Evolutionary conservation across 2,113 vertebrate species (phyloP), one percentile per base, ranked within the genome.

Genomic region (Pao palembangensis): DNA sequence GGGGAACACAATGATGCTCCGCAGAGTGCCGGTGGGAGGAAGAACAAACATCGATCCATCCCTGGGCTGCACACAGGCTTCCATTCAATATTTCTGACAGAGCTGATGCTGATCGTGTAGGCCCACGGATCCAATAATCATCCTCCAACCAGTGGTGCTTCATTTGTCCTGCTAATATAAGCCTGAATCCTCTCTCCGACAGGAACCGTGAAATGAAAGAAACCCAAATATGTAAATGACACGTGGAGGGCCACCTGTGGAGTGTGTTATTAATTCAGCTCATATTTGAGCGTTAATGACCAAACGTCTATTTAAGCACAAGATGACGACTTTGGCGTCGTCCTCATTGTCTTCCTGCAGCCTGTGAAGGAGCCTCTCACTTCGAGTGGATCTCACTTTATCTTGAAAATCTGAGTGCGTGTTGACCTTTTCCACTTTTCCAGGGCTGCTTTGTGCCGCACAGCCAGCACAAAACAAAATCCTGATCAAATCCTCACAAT

Each of bases 11-110:
- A 81, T 80, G 67, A 60, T 5, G 64, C 73, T 68, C 60, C 21
- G 67, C 72, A 54, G 55, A 79, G 78, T 47, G 71, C 52, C 69
- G 44, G 85, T 85, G 78, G 85, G 83, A 81, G 82, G 69, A 18
- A n/a, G 55, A 75, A 56, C 55, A 57, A 57, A 14, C 52, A 80
- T 61, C 47, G 74, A 79, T 80, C 34, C 52, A 21, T 23, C 15
- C 42, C 4, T 6, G 47, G 21, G 34, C 55, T 11, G 8, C 18
- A 28, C 38, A 43, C 6, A 42, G 51, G 55, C 46, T 53, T 65
- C 44, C 55, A 44, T 52, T 70, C 57, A 58, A 60, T 79, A 62
- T 57, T 55, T 67, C 56, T 7, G 57, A 75, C 50, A 19, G 23
- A 48, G 56, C 52, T 46, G 16, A 46, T 54, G 57, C 67, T 76